Evolutionary conservation across 2,888 invertebrate genomes (phyloP), one percentile per base, ranked within the genome.

Genomic region (Emesis russula): DNA sequence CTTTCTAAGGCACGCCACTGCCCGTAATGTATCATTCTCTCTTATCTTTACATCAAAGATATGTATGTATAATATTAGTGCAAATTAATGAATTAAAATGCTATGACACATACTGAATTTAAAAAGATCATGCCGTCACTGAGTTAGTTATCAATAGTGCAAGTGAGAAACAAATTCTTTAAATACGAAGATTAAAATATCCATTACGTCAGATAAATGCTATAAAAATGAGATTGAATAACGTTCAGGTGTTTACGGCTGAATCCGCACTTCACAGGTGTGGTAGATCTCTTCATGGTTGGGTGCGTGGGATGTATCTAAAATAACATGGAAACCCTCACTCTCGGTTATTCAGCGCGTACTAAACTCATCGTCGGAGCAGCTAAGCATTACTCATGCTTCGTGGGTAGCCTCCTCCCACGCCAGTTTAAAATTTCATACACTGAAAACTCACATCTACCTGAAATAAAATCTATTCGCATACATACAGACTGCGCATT

Each of bases 381-480:
- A 74, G 18, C 80, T 44, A 25, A 33, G 70, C 66, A 70, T 98
- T 98, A 98, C 97, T 97, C 97, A 98, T 96, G 95, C 97, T 96
- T 97, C 95, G 97, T 97, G 97, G 97, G 97, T 94, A 96, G 97
- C 95, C 92, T 91, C 95, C 97, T 93, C 98, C 98, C 97, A 98
- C 98, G 97, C 97, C 96, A 97, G 97, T 98, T 97, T 96, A 97
- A 97, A 97, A 97, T 97, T 98, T 97, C 97, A 97, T 96, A 97
- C 96, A 96, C 96, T 96, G 97, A 97, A 97, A 97, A 89, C 76
- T 68, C 73, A 36, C 41, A 74, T 68, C 11, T 68, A 68, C 81
- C 25, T 38, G 41, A 79, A 38, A 79, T 68, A 68, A 79, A 33
- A 68, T 48, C 66, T 36, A 36, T 25, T 48, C 31, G 25, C 70